Conservation (phyloP, 2,113 vertebrate species). For the Polypterus senegalus region DNA sequence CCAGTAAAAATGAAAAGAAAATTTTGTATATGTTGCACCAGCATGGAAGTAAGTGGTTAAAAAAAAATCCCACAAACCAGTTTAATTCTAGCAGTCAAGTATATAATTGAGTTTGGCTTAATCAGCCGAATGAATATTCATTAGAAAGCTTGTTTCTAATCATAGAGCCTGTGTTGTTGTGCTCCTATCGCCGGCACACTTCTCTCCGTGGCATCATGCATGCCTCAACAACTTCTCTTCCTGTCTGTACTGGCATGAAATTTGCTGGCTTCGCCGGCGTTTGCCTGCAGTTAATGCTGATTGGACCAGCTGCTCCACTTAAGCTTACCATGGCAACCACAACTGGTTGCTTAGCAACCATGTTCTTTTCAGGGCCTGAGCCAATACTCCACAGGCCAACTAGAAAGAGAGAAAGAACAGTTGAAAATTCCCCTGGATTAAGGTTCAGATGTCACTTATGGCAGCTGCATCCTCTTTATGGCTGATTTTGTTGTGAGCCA, state of each 20-base stretch:
- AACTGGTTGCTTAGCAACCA: conserved; percentile 87
- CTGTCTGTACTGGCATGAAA: conserved; percentile 67
- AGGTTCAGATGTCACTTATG: conserved; percentile 14
- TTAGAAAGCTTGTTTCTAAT: conserved; percentile 44
- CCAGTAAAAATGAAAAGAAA: too few relatives aligned
- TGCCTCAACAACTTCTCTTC: conserved; percentile 70
- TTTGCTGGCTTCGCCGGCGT: conserved; percentile 68
- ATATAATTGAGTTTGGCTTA: conserved; percentile 61
- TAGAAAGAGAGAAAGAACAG: conserved; percentile 38
- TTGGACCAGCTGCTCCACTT: conserved; percentile 90
- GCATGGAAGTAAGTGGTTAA: conserved; percentile 3
- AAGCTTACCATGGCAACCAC: conserved; percentile 95
- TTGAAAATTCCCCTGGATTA: conserved; percentile 68
- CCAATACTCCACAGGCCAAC: conserved; percentile 71
- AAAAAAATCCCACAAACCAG: conserved; percentile 30
- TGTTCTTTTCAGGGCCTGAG: conserved; percentile 63
- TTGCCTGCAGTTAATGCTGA: conserved; percentile 72
- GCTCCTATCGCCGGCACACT: conserved; percentile 39
- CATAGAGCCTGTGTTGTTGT: conserved; percentile 45
- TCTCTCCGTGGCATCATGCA: conserved; percentile 47
- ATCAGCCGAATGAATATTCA: conserved; percentile 64
- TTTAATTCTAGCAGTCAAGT: conserved; percentile 50
- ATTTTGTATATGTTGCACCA: not conserved
- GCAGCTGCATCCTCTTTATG: conserved; percentile 18
- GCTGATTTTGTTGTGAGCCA: conserved; percentile 18